A percentile compares a stretch with the other conserved stretches of the same genome.
These are phyloP conservation scores for Idaea dimidiata DNA, from an alignment of 2,888 invertebrate species.

Conservation along the genomic window DNA sequence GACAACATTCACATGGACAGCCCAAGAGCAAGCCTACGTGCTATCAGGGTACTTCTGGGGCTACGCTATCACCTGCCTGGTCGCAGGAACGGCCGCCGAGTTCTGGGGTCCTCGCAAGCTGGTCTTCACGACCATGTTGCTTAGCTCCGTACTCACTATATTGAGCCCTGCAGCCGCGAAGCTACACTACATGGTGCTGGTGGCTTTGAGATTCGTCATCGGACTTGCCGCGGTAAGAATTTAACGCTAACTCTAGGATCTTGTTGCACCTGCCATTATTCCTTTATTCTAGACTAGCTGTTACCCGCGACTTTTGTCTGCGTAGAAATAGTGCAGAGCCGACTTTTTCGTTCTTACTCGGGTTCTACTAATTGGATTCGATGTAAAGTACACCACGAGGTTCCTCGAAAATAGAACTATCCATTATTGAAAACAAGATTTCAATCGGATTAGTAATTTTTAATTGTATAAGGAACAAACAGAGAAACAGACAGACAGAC, in stretches of 20 bases:
- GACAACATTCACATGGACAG: constrained; percentile 78
- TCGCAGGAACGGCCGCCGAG: constrained; percentile 84
- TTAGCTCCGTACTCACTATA: constrained; percentile 80
- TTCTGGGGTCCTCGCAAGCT: constrained; percentile 82
- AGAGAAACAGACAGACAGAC: no score
- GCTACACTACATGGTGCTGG: constrained; percentile 79
- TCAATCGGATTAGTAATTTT: no score
- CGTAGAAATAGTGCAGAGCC: no score
- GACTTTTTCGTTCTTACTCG: no score
- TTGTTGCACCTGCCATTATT: no score
- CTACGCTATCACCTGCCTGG: constrained; percentile 83
- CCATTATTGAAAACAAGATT: no score
- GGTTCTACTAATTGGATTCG: no score
- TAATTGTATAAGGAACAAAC: no score
- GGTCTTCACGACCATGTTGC: constrained; percentile 78
- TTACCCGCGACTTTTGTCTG: no score
- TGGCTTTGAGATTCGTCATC: constrained; percentile 79
- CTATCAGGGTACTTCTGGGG: constrained; percentile 80
- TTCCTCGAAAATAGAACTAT: no score
- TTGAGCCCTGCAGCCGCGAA: constrained; percentile 82
- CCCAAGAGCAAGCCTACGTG: constrained; percentile 83
- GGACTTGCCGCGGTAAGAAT: constrained; percentile 82
- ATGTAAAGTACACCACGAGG: no score
- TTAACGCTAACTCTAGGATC: not conserved
- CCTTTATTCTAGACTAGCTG: no score